phyloP scores from a whole-genome alignment of 2,113 vertebrate species.

The Thamnophis sirtalis region DNA sequence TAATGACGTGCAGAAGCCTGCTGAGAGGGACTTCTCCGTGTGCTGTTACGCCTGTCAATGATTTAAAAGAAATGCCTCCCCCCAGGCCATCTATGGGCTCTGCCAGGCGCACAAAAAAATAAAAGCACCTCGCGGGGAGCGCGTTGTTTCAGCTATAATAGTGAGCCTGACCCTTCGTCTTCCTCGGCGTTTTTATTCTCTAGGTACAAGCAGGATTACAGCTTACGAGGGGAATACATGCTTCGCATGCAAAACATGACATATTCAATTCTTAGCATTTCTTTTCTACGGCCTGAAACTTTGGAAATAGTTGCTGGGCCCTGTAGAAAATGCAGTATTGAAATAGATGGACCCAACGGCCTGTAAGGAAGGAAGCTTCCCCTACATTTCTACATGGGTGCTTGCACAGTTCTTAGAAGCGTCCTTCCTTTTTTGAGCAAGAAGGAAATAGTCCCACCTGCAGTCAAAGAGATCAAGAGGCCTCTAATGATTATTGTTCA shows the following conservation, averaged over 20 bases:
- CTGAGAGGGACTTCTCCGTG: neutral
- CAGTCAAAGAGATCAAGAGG: neutral
- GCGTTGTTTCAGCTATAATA: neutral
- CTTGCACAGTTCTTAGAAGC: neutral
- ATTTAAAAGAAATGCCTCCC: conserved; percentile 20
- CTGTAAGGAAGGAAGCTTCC: neutral
- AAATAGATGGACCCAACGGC: neutral
- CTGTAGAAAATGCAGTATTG: neutral
- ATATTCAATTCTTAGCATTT: neutral
- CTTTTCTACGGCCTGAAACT: neutral
- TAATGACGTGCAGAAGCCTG: neutral
- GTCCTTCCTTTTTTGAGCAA: neutral
- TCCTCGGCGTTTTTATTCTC: conserved; percentile 2
- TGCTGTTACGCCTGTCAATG: neutral
- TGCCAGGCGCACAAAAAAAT: neutral
- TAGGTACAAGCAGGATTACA: neutral
- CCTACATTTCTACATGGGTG: neutral
- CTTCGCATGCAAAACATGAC: neutral
- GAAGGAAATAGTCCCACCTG: neutral
- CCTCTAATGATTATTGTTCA: neutral
- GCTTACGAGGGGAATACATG: neutral
- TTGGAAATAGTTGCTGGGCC: neutral
- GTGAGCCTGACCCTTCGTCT: neutral
- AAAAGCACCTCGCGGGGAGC: neutral
- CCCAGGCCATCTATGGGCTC: neutral